Evolutionary conservation across 2,888 invertebrate genomes (phyloP), one percentile per base, ranked within the genome.

Genomic region (Hyposoter dolosus): DNA sequence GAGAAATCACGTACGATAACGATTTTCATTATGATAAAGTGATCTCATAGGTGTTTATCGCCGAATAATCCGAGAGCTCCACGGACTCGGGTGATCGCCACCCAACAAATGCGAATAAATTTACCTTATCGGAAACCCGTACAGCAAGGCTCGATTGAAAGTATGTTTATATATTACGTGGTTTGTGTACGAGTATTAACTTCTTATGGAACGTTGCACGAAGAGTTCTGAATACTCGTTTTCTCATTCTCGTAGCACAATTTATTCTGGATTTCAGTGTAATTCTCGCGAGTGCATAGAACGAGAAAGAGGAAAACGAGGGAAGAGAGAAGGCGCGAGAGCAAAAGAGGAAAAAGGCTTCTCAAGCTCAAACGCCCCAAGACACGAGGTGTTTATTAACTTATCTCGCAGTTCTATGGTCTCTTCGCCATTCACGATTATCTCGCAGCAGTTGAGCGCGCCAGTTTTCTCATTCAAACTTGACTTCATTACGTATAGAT

Each of bases 311-410:
- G 60, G 15, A 35, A n/a, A 23, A 19, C 17, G 65, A 47, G 0
- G 69, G n/a, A 53, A 71, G 60, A 63, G 45, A 32, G 56, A 60
- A 47, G 50, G 53, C 6, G 47, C 6, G 47, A 50, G 68, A 35
- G n/a, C 28, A 28, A 66, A 56, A n/a, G 47, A 28, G 35, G 47
- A 50, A 53, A 45, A 78, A 50, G 53, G 60, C 40, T 35, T 77
- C 78, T 74, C 71, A 63, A 76, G 81, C 40, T 82, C 63, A 84
- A 78, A 66, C 82, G 63, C 78, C 74, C 68, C 68, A 56, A 79
- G 79, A 79, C 79, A 74, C 82, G 85, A 85, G 85, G 85, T 82
- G 85, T 85, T 85, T 85, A 85, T 85, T 85, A 85, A 85, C 85
- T 85, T 82, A 85, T 85, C 85, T 82, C 82, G 35, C 32, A 74